A percentile compares a stretch with the other conserved stretches of the same genome.
Evolutionary conservation across 92 coral and sea anemone species (phyloP).

Genomic region (Parazoanthus swiftii): DNA sequence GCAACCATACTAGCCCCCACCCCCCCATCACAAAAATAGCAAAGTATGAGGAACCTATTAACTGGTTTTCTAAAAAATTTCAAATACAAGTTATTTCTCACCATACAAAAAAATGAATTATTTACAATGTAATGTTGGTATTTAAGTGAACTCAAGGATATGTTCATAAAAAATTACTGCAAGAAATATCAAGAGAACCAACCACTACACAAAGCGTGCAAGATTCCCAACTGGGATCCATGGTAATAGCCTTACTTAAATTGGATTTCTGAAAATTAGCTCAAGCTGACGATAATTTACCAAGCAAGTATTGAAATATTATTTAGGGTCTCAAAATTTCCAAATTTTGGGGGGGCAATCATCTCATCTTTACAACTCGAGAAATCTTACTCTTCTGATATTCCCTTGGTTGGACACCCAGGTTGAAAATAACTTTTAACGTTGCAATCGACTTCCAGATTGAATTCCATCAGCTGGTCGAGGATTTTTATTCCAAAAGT

Average conservation of each 20-base stretch:
- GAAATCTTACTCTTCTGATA: constrained; percentile 6
- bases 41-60: too few relatives aligned
- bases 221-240: constrained; percentile 9
- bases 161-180: neutral
- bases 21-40: too few relatives aligned
- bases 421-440: constrained; percentile 5
- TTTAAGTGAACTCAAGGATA: constrained; percentile 6
- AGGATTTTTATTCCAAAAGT: constrained; percentile 5
- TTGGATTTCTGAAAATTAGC: constrained; percentile 6
- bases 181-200: constrained; percentile 1
- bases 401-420: constrained; percentile 2
- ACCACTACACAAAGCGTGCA: neutral
- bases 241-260: constrained; percentile 6
- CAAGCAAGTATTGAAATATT: constrained; percentile 5
- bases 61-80: too few relatives aligned
- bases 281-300: constrained; percentile 3
- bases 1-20: too few relatives aligned
- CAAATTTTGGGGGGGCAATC: constrained; percentile 5
- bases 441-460: constrained; percentile 5
- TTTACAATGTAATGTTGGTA: constrained; percentile 7
- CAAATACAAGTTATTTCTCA: too few relatives aligned
- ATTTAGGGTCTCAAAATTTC: constrained; percentile 6
- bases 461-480: constrained; percentile 9
- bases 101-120: too few relatives aligned
- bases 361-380: constrained; percentile 7